Evolutionary conservation across 2,113 vertebrate species (phyloP).

Genomic region (Pseudonaja textilis): DNA sequence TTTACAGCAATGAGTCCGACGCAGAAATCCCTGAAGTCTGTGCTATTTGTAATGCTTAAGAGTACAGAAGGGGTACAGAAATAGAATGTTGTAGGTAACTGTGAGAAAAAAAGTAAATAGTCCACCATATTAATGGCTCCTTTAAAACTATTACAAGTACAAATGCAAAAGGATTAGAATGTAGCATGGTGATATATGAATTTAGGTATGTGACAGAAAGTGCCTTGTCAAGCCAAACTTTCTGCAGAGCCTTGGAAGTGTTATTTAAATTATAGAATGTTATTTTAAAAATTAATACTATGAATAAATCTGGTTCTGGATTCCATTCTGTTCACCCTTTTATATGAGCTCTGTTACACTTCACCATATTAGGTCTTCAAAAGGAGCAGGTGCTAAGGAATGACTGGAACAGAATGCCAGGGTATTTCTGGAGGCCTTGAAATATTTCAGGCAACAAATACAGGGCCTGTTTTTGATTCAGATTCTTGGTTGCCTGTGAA

Average conservation of each 20-base stretch:
- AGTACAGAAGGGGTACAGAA: background rate
- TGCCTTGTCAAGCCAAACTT: background rate
- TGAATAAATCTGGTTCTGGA: background rate
- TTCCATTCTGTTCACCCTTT: background rate
- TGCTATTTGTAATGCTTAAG: background rate
- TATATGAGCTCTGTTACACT: background rate
- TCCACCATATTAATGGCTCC: background rate
- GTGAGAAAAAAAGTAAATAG: background rate
- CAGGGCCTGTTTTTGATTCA: background rate
- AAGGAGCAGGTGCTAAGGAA: background rate
- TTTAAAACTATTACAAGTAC: background rate
- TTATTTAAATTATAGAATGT: background rate
- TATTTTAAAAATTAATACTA: background rate
- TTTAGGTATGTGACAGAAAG: no score
- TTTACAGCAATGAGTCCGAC: background rate
- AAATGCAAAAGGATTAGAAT: background rate
- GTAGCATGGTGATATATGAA: background rate
- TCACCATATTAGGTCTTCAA: background rate
- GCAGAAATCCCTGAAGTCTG: background rate
- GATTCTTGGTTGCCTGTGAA: background rate
- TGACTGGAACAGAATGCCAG: conserved; percentile 20
- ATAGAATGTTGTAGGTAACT: background rate
- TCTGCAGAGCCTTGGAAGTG: background rate
- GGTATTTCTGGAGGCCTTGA: background rate
- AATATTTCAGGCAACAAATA: background rate